Conservation (phyloP, 2,797 vertebrate genomes). For the Pangasius sanitwongsei region DNA sequence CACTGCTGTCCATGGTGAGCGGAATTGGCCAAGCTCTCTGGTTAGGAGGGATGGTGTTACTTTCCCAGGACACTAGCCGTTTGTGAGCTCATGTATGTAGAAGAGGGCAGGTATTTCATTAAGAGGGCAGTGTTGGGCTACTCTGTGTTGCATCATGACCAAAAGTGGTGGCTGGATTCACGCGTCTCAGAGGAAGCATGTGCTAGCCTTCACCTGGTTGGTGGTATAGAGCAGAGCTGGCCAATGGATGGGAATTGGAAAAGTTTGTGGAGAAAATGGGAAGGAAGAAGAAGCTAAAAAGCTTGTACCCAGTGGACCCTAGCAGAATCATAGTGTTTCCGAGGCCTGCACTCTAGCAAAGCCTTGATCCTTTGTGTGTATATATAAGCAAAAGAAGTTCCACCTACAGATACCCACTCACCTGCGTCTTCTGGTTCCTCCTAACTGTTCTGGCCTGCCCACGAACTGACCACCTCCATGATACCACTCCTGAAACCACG, state of each 20-base stretch:
- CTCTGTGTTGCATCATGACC: background rate
- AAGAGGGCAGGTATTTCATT: background rate
- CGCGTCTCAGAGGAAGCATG: background rate
- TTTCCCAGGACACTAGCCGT: background rate
- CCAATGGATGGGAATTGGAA: background rate
- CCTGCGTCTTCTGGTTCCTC: background rate
- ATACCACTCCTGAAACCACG: background rate
- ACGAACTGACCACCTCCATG: background rate
- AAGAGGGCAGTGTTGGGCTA: background rate
- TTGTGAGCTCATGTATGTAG: background rate
- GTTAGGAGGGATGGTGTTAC: background rate
- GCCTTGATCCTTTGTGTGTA: background rate
- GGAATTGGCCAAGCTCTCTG: background rate
- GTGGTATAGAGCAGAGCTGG: background rate
- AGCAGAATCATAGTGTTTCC: background rate
- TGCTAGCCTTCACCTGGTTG: background rate
- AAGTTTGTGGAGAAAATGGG: background rate
- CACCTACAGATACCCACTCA: background rate
- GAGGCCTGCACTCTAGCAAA: background rate
- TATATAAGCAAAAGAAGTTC: background rate
- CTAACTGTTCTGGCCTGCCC: background rate
- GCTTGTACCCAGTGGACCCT: background rate
- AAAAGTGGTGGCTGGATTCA: background rate
- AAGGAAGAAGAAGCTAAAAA: background rate
- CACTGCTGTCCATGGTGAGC: background rate